Evolutionary conservation across 2,888 invertebrate species (phyloP), one percentile per base, ranked within the genome.

Genomic region (Amphimallon solstitiale): DNA sequence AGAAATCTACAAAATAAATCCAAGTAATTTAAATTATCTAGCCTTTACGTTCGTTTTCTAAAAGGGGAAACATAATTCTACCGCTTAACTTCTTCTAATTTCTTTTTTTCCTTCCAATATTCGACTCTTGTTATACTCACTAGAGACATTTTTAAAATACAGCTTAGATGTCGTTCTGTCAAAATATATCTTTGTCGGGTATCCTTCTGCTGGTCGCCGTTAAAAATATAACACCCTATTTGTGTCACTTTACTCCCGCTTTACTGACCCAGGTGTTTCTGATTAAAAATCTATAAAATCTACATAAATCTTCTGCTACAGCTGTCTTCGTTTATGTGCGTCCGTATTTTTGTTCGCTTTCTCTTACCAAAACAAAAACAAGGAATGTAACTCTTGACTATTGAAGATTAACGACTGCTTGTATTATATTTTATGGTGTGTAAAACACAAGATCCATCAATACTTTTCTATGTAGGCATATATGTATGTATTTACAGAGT

Each of bases 231-330:
- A 63, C 63, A 63, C 51, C 63, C 52, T 43, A 35, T 56, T 51
- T 49, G 29, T 34, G 40, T 51, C 43, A 65, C 43, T 48, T 61
- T 37, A 46, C 34, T 38, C 49, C 54, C 61, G 61, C 66, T 68
- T 70, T 70, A 69, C 56, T 68, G 65, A 62, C 37, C 65, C 70
- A 67, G 70, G 71, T 71, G 71, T 68, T 71, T 64, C 71, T 69
- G 72, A 72, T 73, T 72, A 70, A 71, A 70, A 69, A 56, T 67
- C 62, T 51, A 68, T 68, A 68, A 65, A 68, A 69, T 70, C 66
- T 64, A 64, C 68, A 69, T 71, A 69, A 68, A 71, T 68, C 63
- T 56, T 49, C 56, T 38, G 45, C 48, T 59, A 23, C 49, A 46
- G 54, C 23, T 54, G 64, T 45, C 23, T 43, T 14, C 45, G 45